Evolutionary conservation across 2,113 vertebrate genomes (phyloP).

Genomic region (Perca schrenkii): DNA sequence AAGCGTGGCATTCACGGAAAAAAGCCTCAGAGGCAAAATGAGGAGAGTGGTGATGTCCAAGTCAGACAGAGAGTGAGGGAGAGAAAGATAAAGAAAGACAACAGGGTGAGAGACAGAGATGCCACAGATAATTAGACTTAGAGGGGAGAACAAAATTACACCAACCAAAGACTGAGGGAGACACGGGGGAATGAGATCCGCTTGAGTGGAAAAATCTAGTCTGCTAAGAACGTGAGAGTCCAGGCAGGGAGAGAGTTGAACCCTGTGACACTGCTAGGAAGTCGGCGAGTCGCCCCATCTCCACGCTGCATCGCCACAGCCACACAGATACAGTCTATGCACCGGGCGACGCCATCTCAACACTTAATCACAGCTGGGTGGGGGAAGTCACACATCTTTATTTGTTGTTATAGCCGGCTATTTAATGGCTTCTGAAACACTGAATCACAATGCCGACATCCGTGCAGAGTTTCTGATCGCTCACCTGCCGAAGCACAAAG

Average conservation of each 20-base stretch:
- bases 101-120: constrained; percentile 24
- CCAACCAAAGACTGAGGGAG: constrained; percentile 12
- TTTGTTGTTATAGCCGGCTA: constrained; percentile 26
- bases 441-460: background rate
- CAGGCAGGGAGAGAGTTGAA: constrained; percentile 36
- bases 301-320: constrained; percentile 1
- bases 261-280: constrained; percentile 52
- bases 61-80: constrained; percentile 30
- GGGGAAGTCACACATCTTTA: constrained; percentile 1
- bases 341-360: background rate
- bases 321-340: background rate
- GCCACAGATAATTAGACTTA: constrained; percentile 11
- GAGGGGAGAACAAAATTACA: constrained; percentile 40
- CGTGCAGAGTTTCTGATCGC: background rate
- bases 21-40: constrained; percentile 50
- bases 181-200: constrained; percentile 6
- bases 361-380: constrained; percentile 22
- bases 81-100: constrained; percentile 14
- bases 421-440: constrained; percentile 23
- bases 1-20: constrained; percentile 40
- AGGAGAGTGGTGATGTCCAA: constrained; percentile 44
- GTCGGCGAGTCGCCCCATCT: constrained; percentile 4
- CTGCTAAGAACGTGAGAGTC: constrained; percentile 8
- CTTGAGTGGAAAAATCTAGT: constrained; percentile 51
- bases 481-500: background rate